Base-by-base conservation (phyloP, 2,113 vertebrate species). In the Choloepus hoffmanni region DNA sequence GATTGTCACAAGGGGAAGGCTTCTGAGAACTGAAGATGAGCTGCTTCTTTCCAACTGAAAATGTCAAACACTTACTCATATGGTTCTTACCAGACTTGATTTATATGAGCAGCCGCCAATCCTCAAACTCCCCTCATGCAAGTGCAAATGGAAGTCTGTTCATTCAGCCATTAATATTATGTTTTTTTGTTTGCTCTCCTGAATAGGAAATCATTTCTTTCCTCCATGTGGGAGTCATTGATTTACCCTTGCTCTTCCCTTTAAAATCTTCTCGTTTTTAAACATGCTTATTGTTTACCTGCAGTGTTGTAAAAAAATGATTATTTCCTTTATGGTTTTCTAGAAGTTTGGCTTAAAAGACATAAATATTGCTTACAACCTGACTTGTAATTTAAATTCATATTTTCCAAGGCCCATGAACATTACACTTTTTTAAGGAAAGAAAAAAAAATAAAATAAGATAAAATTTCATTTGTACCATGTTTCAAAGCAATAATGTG, bases 281-380 rank as follows among this genome's bases (percentile, higher is more conserved):
- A 97, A 92, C 95, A 85, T 95, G 89, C 91, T 74, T 82, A 89
- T 95, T 96, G 97, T 98, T 98, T 97, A 97, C 98, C 98, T 98
- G 43, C 7, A 3, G 82, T 88, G 68, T 76, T 90, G 55, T 78
- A 92, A 92, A 97, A 94, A 83, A 16, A 95, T 5, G 43, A 85
- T 85, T 92, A 90, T 88, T 96, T 96, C 85, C 86, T 95, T 93
- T 93, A 96, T 50, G 40, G 40, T 43, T 97, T 93, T 93, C 33
- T 89, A 90, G 55, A 92, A 95, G 45, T 93, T 85, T 85, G 76
- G 50, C 94, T 96, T 94, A 65, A 82, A 96, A 94, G 30, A 78
- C 74, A 92, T 81, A 98, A 95, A 90, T 23, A 87, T 33, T 84
- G 89, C 48, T 93, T 92, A 63, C 21, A 91, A 85, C 36, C 55